Evolutionary conservation across 2,113 vertebrate genomes (phyloP).

Genomic region (Apteryx mantelli): DNA sequence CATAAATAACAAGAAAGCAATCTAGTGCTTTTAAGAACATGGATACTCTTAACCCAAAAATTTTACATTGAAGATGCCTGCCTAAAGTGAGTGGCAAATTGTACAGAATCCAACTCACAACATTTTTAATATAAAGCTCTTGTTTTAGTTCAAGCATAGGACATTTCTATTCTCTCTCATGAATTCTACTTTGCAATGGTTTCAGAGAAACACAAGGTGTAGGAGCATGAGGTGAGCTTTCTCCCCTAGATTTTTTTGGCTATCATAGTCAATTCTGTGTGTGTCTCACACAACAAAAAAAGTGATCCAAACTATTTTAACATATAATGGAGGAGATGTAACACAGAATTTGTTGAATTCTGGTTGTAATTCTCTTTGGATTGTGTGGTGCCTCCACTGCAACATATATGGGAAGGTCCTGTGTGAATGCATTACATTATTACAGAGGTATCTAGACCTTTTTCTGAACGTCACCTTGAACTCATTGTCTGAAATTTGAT

Average conservation of each 20-base stretch:
- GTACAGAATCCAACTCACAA: background rate
- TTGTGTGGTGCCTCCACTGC: accelerated
- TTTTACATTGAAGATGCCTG: background rate
- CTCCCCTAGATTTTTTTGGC: background rate
- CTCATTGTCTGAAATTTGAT: background rate
- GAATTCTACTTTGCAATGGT: background rate
- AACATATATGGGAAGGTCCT: background rate
- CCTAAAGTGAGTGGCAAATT: background rate
- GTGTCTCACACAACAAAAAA: background rate
- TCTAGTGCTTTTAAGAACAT: background rate
- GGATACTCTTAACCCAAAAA: background rate
- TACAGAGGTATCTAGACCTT: background rate
- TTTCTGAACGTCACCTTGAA: background rate
- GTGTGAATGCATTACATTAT: background rate
- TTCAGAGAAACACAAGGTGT: background rate
- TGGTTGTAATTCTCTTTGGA: background rate
- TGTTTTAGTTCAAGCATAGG: background rate
- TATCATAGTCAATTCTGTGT: background rate
- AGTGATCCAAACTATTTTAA: background rate
- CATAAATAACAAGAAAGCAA: background rate
- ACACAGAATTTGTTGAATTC: background rate
- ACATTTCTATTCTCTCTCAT: background rate
- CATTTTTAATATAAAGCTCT: background rate
- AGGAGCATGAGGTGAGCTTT: background rate
- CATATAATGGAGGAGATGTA: background rate